Percentiles rank a stretch among this genome's conserved stretches.
phyloP scores from a whole-genome alignment of 2,113 vertebrate genomes.

The Cisticola juncidis region DNA sequence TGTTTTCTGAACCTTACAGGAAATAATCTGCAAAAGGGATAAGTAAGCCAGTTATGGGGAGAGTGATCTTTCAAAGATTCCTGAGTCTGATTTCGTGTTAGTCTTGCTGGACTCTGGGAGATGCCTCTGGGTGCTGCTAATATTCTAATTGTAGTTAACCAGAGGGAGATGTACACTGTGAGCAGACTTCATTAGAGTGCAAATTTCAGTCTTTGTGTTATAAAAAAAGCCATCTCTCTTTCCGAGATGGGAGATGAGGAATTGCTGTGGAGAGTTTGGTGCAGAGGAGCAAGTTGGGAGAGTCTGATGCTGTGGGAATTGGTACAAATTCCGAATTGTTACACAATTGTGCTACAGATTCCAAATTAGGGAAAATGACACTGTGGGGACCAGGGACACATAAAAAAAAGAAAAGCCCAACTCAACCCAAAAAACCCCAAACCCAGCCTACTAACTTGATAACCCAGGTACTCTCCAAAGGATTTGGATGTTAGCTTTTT shows the following conservation, averaged over 20 bases:
- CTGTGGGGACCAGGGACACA: neutral
- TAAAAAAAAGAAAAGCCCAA: neutral
- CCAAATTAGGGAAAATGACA: neutral
- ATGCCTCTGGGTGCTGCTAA: neutral
- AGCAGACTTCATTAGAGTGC: neutral
- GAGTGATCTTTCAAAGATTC: neutral
- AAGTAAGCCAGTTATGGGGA: neutral
- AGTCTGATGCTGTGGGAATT: neutral
- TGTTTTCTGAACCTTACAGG: neutral
- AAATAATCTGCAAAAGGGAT: neutral
- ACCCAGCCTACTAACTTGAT: neutral
- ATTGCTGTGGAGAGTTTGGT: neutral
- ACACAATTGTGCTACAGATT: neutral
- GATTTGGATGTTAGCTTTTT: neutral
- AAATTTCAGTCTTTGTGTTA: neutral
- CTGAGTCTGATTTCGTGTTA: neutral
- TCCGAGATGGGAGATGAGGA: neutral
- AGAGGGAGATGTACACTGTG: neutral
- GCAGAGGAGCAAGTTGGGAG: neutral
- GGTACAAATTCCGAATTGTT: too few species aligned
- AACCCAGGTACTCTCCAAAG: neutral
- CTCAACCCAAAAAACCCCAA: rapidly evolving
- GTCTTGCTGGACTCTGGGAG: neutral
- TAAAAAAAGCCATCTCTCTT: neutral
- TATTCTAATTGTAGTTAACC: neutral